Conservation (phyloP, 2,888 invertebrate species). For the Harpalus rubripes region DNA sequence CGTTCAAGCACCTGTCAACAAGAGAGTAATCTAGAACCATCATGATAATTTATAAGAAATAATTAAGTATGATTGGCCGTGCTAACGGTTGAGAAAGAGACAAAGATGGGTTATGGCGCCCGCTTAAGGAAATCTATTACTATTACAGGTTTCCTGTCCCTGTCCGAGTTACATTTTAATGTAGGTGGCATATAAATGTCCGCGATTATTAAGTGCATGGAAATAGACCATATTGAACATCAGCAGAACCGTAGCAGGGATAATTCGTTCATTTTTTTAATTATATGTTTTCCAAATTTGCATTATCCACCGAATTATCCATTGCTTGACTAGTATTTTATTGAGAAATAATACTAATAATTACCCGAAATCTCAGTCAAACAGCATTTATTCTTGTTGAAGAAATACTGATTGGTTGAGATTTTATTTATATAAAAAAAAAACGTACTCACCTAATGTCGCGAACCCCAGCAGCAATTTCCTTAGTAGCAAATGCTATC, state of each 20-base stretch:
- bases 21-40: constrained; percentile 20
- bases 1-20: constrained; percentile 34
- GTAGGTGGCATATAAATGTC: constrained; percentile 39
- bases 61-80: constrained; percentile 33
- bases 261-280: no score
- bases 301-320: no score
- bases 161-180: constrained; percentile 48
- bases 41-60: constrained; percentile 38
- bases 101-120: constrained; percentile 18
- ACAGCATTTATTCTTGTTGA: no score
- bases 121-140: constrained; percentile 59
- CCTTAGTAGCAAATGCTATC: no score
- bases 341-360: no score
- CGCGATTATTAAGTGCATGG: constrained; percentile 40
- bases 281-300: no score
- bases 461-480: no score
- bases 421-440: no score
- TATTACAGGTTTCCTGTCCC: constrained; percentile 56
- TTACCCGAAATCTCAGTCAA: no score
- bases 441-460: no score
- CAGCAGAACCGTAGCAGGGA: neutral
- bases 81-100: constrained; percentile 30
- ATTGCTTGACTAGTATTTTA: no score
- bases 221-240: constrained; percentile 10
- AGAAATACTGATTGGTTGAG: no score